These are phyloP conservation scores for Corvus cornix DNA, from an alignment of 2,113 vertebrate genomes.

Conservation along the genomic window DNA sequence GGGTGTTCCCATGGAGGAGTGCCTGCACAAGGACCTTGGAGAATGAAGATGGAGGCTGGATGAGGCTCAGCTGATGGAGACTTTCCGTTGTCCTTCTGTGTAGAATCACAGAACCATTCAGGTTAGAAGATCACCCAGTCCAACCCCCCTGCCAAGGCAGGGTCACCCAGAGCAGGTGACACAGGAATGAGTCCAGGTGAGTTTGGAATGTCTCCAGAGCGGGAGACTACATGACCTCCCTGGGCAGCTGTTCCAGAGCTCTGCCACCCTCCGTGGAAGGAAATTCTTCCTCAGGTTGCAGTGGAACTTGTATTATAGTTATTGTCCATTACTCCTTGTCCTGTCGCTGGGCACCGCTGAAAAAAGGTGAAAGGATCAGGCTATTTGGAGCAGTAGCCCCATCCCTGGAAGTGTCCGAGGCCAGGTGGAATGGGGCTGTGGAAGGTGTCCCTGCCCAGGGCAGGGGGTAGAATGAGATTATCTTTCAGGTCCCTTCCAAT, in stretches of 20 bases:
- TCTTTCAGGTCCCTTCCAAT: not conserved
- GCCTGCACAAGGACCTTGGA: not conserved
- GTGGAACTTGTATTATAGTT: too few relatives aligned
- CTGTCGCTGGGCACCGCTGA: not conserved
- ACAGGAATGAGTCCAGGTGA: not conserved
- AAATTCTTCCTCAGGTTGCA: not conserved
- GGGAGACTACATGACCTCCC: fast-evolving
- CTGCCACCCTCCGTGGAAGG: not conserved
- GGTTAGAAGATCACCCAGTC: not conserved
- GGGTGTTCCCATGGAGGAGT: fast-evolving
- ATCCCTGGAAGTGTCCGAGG: not conserved
- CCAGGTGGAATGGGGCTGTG: fast-evolving
- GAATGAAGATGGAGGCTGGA: not conserved
- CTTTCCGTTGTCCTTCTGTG: not conserved
- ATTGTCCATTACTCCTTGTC: not conserved
- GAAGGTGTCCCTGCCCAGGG: not conserved
- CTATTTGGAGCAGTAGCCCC: not conserved
- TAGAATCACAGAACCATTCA: not conserved
- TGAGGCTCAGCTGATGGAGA: not conserved
- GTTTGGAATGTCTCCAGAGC: not conserved
- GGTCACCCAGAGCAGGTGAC: not conserved
- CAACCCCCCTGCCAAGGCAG: not conserved
- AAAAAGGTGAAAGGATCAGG: not conserved
- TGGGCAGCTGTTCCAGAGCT: not conserved
- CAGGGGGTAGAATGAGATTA: not conserved